Evolutionary conservation across 2,113 vertebrate genomes (phyloP), one percentile per base, ranked within the genome.

Genomic region (Colossoma macropomum): DNA sequence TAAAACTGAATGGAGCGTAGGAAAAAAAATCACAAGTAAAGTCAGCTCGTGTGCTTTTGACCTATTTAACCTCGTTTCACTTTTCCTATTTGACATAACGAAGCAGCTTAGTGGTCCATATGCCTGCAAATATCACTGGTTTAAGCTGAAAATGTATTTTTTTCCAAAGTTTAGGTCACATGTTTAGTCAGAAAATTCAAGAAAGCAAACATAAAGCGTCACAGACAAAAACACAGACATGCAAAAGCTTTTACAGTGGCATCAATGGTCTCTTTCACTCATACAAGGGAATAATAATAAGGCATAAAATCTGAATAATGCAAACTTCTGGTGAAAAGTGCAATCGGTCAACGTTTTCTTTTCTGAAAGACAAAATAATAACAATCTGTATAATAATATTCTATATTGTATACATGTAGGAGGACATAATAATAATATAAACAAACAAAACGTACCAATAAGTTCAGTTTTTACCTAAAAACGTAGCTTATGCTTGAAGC

Each of bases 251-350:
- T n/a, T 45, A 45, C 68, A n/a, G 34, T 71, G 38, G 13, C 21
- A n/a, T 71, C 23, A 45, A 25, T 25, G 68, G 21, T n/a, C 68
- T 41, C 23, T 71, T 32, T 32, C 15, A 34, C 21, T 66, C 9
- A 38, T 38, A 32, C 21, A 69, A 45, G 68, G 68, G 34, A 45
- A 45, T 59, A n/a, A 59, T 59, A 59, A 59, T 45, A 71, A 71
- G 34, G 68, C 68, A 71, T 41, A 45, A 38, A 38, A 7, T 68
- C 15, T 21, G 38, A 71, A 9, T 25, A 71, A 71, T 25, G 34
- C 68, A 71, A 45, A 71, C 68, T n/a, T 41, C 23, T 25, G 68
- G 68, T 71, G 34, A 71, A 45, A n/a, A 71, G 68, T 38, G 30
- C 38, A 45, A 25, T 71, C 34, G 12, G 65, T 34, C 28, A 28